Conservation (phyloP, 2,888 invertebrate species). For the Mesoligia furuncula region DNA sequence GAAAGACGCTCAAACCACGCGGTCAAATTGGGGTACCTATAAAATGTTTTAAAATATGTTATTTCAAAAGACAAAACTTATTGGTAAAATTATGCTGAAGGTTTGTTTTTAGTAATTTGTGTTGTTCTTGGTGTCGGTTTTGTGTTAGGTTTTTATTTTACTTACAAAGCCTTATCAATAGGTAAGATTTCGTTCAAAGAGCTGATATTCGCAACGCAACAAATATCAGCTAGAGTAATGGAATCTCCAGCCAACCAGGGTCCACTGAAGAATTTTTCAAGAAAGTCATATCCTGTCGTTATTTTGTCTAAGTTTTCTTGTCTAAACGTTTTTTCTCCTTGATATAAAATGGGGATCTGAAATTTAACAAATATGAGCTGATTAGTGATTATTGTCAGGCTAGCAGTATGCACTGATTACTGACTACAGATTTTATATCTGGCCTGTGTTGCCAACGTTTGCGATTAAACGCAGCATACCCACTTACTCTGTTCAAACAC, state of each 20-base stretch:
- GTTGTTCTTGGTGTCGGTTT: background rate
- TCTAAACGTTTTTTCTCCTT: slow-evolving; percentile 67
- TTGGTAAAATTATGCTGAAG: background rate
- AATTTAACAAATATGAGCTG: slow-evolving; percentile 16
- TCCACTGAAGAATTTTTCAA: slow-evolving; percentile 88
- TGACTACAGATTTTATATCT: background rate
- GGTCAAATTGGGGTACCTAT: slow-evolving; percentile 76
- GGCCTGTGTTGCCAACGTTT: background rate
- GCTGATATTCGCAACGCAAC: slow-evolving; percentile 88
- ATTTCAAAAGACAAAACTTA: background rate
- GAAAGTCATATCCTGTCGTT: slow-evolving; percentile 70
- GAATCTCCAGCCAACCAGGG: slow-evolving; percentile 90
- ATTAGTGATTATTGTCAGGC: background rate
- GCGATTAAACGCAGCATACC: too few species aligned
- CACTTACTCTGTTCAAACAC: too few species aligned
- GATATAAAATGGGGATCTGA: slow-evolving; percentile 74
- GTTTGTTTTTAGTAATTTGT: background rate
- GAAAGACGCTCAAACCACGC: slow-evolving; percentile 76
- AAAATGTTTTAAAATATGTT: slow-evolving; percentile 46
- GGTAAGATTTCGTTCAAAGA: slow-evolving; percentile 79
- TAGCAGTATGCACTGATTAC: background rate
- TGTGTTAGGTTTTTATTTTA: slow-evolving; percentile 21
- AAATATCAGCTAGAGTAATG: slow-evolving; percentile 91
- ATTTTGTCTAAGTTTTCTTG: slow-evolving; percentile 74
- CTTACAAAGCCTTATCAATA: slow-evolving; percentile 76